Conservation (phyloP, 1,140 invertebrate genomes). For the Lordiphosa stackelbergi region DNA sequence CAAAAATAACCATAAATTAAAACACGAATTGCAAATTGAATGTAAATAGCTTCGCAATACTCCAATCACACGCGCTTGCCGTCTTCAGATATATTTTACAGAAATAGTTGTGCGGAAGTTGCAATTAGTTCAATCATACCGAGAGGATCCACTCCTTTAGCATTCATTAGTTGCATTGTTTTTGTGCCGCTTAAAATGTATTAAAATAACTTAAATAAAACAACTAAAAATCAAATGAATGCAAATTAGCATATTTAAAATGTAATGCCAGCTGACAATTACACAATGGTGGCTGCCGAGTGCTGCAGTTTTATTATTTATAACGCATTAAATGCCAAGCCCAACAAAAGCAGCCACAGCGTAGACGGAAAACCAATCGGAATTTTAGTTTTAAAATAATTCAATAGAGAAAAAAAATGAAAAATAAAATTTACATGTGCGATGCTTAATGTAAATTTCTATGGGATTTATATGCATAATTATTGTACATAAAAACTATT, state of each 20-base stretch:
- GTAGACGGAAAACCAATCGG: constrained; percentile 4
- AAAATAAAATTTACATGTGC: constrained; percentile 1
- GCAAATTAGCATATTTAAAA: constrained; percentile 69
- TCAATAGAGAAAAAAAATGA: background rate
- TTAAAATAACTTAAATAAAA: constrained; percentile 35
- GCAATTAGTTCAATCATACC: too few relatives aligned
- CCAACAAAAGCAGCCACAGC: constrained; percentile 33
- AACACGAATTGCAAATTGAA: too few relatives aligned
- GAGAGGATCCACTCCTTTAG: too few relatives aligned
- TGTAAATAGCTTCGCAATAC: too few relatives aligned
- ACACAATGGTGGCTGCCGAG: constrained; percentile 25
- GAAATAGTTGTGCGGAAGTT: too few relatives aligned
- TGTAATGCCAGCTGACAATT: constrained; percentile 64
- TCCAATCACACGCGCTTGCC: too few relatives aligned
- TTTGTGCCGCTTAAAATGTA: background rate
- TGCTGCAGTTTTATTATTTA: constrained; percentile 62
- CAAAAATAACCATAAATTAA: too few relatives aligned
- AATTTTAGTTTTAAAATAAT: constrained; percentile 22
- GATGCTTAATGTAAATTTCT: constrained; percentile 27
- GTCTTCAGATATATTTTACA: too few relatives aligned
- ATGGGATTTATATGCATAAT: constrained; percentile 35
- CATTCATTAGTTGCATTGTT: constrained; percentile 1
- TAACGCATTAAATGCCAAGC: constrained; percentile 53
- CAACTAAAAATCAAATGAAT: constrained; percentile 49
- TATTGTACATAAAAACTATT: constrained; percentile 61